Evolutionary conservation across 2,113 vertebrate species (phyloP), one percentile per base, ranked within the genome.

Genomic region (Phalacrocorax aristotelis): DNA sequence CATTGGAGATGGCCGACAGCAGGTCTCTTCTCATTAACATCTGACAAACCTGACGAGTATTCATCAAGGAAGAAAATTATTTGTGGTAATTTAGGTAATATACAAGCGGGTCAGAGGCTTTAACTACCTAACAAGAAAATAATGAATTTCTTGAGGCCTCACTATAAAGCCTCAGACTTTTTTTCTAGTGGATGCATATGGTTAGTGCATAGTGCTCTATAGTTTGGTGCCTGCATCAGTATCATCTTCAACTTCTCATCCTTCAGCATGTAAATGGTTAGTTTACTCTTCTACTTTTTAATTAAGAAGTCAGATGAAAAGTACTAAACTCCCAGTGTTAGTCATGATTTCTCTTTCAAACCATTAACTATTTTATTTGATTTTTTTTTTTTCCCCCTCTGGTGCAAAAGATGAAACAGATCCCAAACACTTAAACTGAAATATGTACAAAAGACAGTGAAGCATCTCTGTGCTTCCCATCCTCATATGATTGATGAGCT

Each of bases 401-500:
- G n/a, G 6, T 78, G 19, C 48, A 34, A 76, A 72, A 93, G 48
- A 65, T 83, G 61, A 84, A 87, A 32, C 5, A 14, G 18, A 36
- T 81, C 42, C 12, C 32, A 54, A 74, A 29, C 34, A 4, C 22
- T 72, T 58, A 13, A 16, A 8, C n/a, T 94, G 88, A 88, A 92
- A 74, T 86, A n/a, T 0, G 2, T 32, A 21, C 40, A 10, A 32
- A 44, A 78, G 48, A 6, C 25, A n/a, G n/a, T 4, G 12, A 29
- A 86, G 20, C 30, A 12, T 66, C 68, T 88, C 66, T 66, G 81
- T 81, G 65, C 30, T 90, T 49, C 27, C 3, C 1, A 4, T 76
- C 68, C 22, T 71, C 2, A 6, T 19, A 4, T 0, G 1, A 70
- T 21, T 13, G 1, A 77, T 93, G 78, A 70, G 46, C 61, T 5